phyloP scores from a whole-genome alignment of 2,113 vertebrate genomes.

The Gymnorhina tibicen region DNA sequence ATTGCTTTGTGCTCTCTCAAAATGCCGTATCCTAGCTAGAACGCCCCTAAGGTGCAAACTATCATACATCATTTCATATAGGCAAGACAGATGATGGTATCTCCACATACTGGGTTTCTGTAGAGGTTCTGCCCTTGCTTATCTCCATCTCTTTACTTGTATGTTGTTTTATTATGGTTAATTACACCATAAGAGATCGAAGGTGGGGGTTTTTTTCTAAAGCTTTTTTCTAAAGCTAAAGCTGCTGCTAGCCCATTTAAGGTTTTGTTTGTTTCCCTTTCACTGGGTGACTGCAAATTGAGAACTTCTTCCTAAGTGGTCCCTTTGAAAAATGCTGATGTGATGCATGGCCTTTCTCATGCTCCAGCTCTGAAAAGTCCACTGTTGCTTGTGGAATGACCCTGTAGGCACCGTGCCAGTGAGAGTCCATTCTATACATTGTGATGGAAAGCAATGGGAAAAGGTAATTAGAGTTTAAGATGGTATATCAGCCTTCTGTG shows the following conservation, averaged over 20 bases:
- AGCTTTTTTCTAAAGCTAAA: not conserved
- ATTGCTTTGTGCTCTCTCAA: not conserved
- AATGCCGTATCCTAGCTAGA: not conserved
- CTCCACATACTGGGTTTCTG: not conserved
- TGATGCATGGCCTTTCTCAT: not conserved
- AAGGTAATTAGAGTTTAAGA: not conserved
- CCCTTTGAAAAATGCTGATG: not conserved
- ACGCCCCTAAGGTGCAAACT: not conserved
- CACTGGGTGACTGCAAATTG: not conserved
- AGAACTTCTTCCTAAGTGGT: not conserved
- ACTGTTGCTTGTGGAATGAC: not conserved
- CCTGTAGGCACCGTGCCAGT: not conserved
- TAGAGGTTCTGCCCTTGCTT: not conserved
- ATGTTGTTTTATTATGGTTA: not conserved
- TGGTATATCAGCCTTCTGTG: not conserved
- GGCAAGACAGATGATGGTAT: not conserved
- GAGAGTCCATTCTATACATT: not conserved
- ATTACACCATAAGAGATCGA: not conserved
- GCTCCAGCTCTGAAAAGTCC: not conserved
- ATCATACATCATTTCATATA: not conserved
- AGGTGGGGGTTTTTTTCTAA: accelerated
- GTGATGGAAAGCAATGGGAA: not conserved
- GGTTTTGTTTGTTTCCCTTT: not conserved
- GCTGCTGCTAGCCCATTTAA: not conserved
- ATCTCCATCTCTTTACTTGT: not conserved